Evolutionary conservation across 2,797 vertebrate species (phyloP).

Genomic region (Mormyrus hasselquistii): DNA sequence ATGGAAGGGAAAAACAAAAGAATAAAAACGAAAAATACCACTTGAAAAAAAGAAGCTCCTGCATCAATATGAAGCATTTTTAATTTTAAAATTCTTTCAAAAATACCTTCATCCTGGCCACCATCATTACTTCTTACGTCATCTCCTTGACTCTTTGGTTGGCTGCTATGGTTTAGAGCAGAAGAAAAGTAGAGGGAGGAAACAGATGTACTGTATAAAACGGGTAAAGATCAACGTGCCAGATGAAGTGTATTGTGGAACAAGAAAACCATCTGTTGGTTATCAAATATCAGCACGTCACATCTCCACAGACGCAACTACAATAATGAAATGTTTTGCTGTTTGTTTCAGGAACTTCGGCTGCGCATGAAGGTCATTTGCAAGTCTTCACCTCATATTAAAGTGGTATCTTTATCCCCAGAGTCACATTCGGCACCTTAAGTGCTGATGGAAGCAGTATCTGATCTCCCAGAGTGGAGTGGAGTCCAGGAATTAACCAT

Average conservation of each 20-base stretch:
- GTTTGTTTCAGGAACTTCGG: background rate
- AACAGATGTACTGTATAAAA: conserved; percentile 58
- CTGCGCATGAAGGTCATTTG: background rate
- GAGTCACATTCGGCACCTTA: background rate
- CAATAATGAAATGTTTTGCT: background rate
- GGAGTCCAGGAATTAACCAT: background rate
- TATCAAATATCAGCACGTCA: background rate
- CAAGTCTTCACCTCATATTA: background rate
- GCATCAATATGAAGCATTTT: conserved; percentile 6
- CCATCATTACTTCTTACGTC: conserved; percentile 70
- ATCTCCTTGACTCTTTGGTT: conserved; percentile 71
- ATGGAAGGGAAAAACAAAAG: conserved; percentile 38
- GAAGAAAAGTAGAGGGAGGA: conserved; percentile 61
- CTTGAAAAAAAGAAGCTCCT: conserved; percentile 36
- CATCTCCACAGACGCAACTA: background rate
- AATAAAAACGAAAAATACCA: conserved; percentile 28
- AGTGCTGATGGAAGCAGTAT: background rate
- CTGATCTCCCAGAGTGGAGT: background rate
- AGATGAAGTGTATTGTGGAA: background rate
- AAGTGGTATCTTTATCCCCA: background rate
- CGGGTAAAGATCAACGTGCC: conserved; percentile 28
- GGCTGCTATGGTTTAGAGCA: conserved; percentile 63
- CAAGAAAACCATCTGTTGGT: background rate
- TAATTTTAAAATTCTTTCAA: conserved; percentile 12
- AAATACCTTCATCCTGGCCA: conserved; percentile 73